phyloP scores from a whole-genome alignment of 1,140 invertebrate genomes.

The Hyphantria cunea region DNA sequence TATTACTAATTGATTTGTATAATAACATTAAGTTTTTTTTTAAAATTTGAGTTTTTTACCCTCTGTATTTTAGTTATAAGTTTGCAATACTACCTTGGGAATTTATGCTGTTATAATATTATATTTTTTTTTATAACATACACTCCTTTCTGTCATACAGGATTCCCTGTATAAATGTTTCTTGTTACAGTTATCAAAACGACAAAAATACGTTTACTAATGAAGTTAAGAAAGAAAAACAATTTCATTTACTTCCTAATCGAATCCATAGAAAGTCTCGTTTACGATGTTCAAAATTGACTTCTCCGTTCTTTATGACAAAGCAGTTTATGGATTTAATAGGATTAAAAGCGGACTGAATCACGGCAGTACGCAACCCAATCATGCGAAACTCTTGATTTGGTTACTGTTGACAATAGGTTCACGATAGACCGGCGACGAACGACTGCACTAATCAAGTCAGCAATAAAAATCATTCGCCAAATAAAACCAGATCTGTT shows the following conservation, averaged over 20 bases:
- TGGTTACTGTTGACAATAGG: slow-evolving; percentile 38
- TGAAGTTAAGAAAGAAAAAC: slow-evolving; percentile 21
- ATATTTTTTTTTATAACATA: too few species aligned
- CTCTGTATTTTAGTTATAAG: too few species aligned
- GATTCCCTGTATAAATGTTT: neutral
- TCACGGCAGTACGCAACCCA: slow-evolving; percentile 28
- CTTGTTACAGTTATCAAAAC: slow-evolving; percentile 15
- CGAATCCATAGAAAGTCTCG: slow-evolving; percentile 25
- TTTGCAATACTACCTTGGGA: too few species aligned
- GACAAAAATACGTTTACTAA: slow-evolving; percentile 3
- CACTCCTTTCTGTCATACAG: neutral
- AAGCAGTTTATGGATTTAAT: slow-evolving; percentile 30
- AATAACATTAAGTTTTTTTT: too few species aligned
- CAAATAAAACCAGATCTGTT: slow-evolving; percentile 31
- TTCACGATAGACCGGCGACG: slow-evolving; percentile 29
- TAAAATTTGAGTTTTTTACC: too few species aligned
- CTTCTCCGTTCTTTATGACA: slow-evolving; percentile 24
- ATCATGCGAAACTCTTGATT: slow-evolving; percentile 37
- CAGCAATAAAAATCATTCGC: slow-evolving; percentile 32
- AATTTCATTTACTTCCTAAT: slow-evolving; percentile 22
- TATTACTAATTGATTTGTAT: too few species aligned
- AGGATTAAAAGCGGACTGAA: slow-evolving; percentile 27
- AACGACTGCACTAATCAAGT: slow-evolving; percentile 35
- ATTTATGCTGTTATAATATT: too few species aligned
- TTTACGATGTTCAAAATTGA: slow-evolving; percentile 25